These are phyloP conservation scores for Tychaedon coryphoeus DNA, from an alignment of 2,113 vertebrate species.

Conservation along the genomic window DNA sequence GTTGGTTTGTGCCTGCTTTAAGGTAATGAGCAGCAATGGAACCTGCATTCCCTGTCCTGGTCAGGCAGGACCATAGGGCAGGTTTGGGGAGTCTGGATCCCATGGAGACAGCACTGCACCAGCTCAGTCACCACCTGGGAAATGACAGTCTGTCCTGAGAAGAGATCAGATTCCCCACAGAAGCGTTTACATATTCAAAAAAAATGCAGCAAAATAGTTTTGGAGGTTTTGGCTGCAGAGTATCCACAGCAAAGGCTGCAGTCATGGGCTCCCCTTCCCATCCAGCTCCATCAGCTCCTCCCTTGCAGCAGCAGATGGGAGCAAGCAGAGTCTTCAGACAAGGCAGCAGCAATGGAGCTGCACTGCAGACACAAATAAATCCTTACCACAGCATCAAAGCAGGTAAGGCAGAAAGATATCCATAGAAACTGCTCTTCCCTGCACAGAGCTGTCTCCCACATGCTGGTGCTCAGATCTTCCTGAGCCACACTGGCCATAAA, in stretches of 20 bases:
- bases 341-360: background rate
- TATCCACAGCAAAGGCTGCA: background rate
- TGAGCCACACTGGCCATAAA: background rate
- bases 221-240: background rate
- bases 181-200: background rate
- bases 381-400: background rate
- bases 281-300: background rate
- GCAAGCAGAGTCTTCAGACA: background rate
- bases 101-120: background rate
- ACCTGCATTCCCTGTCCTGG: background rate
- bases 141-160: fast-evolving
- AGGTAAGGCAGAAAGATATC: background rate
- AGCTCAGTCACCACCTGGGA: background rate
- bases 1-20: background rate
- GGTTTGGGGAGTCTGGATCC: background rate
- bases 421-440: background rate
- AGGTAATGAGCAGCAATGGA: background rate
- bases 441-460: background rate
- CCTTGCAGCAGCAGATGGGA: background rate
- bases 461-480: background rate
- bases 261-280: background rate
- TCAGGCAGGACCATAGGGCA: background rate
- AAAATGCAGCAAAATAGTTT: background rate
- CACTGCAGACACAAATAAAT: background rate
- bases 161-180: background rate